Evolutionary conservation across 2,113 vertebrate genomes (phyloP).

Genomic region (Chaetodon trifascialis): DNA sequence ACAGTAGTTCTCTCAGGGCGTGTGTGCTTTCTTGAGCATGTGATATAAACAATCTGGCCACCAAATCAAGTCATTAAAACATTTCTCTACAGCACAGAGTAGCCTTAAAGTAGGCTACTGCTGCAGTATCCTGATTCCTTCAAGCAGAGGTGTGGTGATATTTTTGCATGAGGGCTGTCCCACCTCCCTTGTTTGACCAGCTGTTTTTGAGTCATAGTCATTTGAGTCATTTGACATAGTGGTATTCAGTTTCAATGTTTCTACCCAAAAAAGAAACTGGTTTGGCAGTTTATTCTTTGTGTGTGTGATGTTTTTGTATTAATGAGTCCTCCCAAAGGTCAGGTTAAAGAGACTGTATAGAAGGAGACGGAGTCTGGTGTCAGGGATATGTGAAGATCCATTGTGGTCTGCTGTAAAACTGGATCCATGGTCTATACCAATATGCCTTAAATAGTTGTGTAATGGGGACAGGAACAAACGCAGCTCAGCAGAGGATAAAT

Average conservation of each 20-base stretch:
- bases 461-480: constrained; percentile 7
- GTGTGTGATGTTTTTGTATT: background rate
- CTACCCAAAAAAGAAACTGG: background rate
- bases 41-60: background rate
- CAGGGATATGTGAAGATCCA: constrained; percentile 48
- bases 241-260: background rate
- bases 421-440: constrained; percentile 9
- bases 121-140: background rate
- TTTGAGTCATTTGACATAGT: background rate
- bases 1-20: too few relatives aligned
- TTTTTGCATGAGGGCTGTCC: background rate
- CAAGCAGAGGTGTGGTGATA: background rate
- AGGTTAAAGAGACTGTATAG: constrained; percentile 14
- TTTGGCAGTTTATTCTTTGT: background rate
- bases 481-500: background rate
- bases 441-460: background rate
- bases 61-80: background rate
- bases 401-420: constrained; percentile 30
- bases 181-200: background rate
- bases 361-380: constrained; percentile 35
- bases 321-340: background rate
- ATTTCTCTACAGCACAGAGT: background rate
- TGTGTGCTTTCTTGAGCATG: background rate
- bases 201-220: background rate
- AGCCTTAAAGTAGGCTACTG: background rate